These are phyloP conservation scores for Harpagus bidentatus DNA, from an alignment of 2,113 vertebrate species.

Conservation along the genomic window DNA sequence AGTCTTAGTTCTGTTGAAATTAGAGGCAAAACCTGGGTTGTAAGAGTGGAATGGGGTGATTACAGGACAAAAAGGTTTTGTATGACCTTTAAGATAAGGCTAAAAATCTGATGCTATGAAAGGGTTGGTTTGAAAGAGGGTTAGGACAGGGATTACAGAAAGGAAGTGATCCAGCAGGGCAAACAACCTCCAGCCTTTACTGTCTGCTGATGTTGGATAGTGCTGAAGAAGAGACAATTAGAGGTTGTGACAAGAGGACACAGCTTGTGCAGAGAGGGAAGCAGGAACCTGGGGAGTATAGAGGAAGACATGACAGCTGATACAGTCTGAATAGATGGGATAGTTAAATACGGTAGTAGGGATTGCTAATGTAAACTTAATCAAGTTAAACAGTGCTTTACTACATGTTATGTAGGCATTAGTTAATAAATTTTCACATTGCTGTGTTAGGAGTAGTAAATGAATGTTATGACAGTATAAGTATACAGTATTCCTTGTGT, in stretches of 20 bases:
- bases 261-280: neutral
- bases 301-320: neutral
- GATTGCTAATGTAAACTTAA: neutral
- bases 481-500: neutral
- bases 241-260: slow-evolving; percentile 1
- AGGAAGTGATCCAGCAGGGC: slow-evolving; percentile 15
- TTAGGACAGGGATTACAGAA: neutral
- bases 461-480: neutral
- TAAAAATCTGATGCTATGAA: neutral
- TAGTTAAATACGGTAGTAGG: neutral
- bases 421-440: neutral
- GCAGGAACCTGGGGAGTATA: neutral
- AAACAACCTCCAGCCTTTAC: slow-evolving; percentile 24
- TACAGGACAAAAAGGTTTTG: neutral
- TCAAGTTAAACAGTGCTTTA: neutral
- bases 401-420: neutral
- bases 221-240: slow-evolving; percentile 10
- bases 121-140: neutral
- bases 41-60: neutral
- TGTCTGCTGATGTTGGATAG: slow-evolving; percentile 2
- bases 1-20: neutral
- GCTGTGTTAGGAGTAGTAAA: neutral
- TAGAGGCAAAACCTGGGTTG: neutral
- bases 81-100: neutral
- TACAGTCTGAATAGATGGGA: neutral